Base-by-base conservation (phyloP, 2,113 vertebrate species). In the Oreochromis niloticus region DNA sequence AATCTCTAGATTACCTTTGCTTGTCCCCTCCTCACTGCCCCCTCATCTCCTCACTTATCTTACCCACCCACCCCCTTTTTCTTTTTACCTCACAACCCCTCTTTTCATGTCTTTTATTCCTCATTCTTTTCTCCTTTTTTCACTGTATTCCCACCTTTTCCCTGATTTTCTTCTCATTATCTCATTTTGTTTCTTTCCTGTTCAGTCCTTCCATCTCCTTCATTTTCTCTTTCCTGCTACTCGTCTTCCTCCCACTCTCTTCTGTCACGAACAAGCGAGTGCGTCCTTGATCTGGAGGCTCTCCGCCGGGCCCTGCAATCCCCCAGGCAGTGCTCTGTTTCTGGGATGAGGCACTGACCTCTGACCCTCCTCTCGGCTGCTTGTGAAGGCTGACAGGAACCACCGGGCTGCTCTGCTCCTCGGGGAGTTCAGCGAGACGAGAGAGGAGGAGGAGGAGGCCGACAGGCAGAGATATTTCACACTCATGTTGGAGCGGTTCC, bases 311-410 rank as follows among this genome's bases (percentile, higher is more conserved):
- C 50, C 36, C 36, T 9, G 24, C 87, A 34, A 19, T 41, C 81
- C 89, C 87, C 90, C 83, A 80, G 73, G 81, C 82, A 13, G 10
- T 56, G 56, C 81, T 91, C 86, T 88, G 85, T 91, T 87, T 90
- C 79, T 86, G 80, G 92, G 92, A 86, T 87, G 88, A 86, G 84
- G 73, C 85, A 2, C 19, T 59, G 82, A 91, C 88, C 94, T 80
- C 55, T 86, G 87, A 91, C 87, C 85, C 81, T 50, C 79, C 73
- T 41, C 56, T 24, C 14, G 46, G 86, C 86, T 85, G 71, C 87
- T 82, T 84, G 50, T 89, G 87, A 73, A 84, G 71, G 79, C 91
- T 91, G 91, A 90, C 85, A 71, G 82, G 59, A 68, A 46, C 90
- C 90, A 88, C 61, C 80, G 46, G 27, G 59, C 87, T 30, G 52